Base-by-base conservation (phyloP, 2,113 vertebrate species). In the Lagopus leucura region DNA sequence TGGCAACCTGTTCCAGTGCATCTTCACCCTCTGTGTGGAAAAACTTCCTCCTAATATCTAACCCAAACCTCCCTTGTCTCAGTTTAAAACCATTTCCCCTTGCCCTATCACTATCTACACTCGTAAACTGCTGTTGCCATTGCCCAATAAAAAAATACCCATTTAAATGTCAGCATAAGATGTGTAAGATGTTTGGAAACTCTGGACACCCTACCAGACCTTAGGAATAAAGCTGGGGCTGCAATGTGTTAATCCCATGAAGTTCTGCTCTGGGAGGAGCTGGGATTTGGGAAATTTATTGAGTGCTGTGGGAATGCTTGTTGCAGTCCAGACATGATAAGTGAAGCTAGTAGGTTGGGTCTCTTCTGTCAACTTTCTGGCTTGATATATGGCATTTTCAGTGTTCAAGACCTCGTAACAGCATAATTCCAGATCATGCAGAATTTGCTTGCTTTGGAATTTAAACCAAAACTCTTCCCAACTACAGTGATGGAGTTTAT, bases 381-480 rank as follows among this genome's bases (percentile, higher is more conserved):
- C 75, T 86, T 91, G 85, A 85, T 89, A 89, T 93, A 74, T 45
- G 50, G 52, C 71, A 11, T 55, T 85, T 86, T 81, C 55, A n/a
- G 34, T 66, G 47, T 16, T 82, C 52, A 60, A 65, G 20, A 45
- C 19, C 42, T n/a, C n/a, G 36, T 32, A 92, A 27, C 25, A 65
- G n/a, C 48, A 5, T 30, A 89, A 91, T 76, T 79, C 45, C 67
- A 80, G 38, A 42, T 83, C 3, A 4, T n/a, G 24, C 34, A 86
- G 65, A 64, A 75, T 92, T 89, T 89, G 20, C 22, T 22, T 88
- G 6, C 47, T 91, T 89, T 78, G 65, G 32, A 43, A 74, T 67
- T 89, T 80, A 30, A 88, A 74, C 43, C 34, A 36, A 64, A 92
- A 43, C 34, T 86, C 82, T 78, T 90, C 52, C 55, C 9, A 5